Base-by-base conservation (phyloP, 2,113 vertebrate species). In the Gambusia holbrooki region DNA sequence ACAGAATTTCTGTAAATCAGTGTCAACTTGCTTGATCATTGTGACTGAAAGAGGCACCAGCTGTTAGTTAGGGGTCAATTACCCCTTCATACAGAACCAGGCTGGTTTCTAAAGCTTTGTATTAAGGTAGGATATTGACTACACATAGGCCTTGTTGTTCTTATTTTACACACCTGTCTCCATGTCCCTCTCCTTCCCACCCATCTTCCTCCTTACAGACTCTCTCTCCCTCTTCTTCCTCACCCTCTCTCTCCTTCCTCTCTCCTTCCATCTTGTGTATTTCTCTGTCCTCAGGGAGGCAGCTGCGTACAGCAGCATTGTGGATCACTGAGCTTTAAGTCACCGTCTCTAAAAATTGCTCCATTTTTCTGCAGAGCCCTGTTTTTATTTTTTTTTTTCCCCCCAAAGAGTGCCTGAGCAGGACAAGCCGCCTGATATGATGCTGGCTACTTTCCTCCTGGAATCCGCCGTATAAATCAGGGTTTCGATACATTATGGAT, bases 291-390 rank as follows among this genome's bases (percentile, higher is more conserved):
- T 85, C 62, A 1, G 90, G 87, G 88, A 91, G 84, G 73, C 67
- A 74, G 70, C 85, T 86, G 81, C 74, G 83, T 82, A 85, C 87
- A 83, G 66, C 86, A 81, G 73, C 87, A 80, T 86, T 74, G 86
- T 91, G 92, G 92, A 92, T 92, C 90, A 90, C 85, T 86, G 90
- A 79, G 86, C 90, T 92, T 92, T 82, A 84, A 85, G 77, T 80
- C 75, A 71, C 54, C 1, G 2, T 70, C 78, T 88, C 84, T 84
- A 90, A 91, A 88, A 86, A 86, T 75, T 74, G 78, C 70, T 87
- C 67, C 54, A 61, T 76, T 89, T 74, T 58, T 72, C 74, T 66
- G 62, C 58, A 63, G 29, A 82, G 77, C 35, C 6, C 82, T 87
- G 82, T 75, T 67, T 25, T 33, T 11, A 37, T 37, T 79, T 51